phyloP scores from a whole-genome alignment of 2,797 vertebrate genomes.

The Erpetoichthys calabaricus region DNA sequence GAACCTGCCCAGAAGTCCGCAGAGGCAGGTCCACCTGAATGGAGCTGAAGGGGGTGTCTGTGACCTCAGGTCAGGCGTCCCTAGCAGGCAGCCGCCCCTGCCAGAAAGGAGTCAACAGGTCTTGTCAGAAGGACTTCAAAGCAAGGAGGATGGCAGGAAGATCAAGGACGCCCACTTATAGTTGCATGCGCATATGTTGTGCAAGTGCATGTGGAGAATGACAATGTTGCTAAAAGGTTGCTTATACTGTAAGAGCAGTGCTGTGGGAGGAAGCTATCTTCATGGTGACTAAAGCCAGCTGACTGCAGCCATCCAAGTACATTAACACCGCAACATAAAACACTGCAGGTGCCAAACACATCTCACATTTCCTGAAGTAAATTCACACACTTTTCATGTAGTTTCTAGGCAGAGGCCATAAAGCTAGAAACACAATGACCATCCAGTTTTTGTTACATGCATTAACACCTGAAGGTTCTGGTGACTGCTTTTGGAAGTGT shows the following conservation, averaged over 20 bases:
- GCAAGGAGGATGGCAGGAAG: constrained; percentile 48
- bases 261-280: background rate
- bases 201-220: constrained; percentile 45
- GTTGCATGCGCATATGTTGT: constrained; percentile 36
- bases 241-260: constrained; percentile 5
- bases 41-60: background rate
- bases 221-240: constrained; percentile 49
- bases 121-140: constrained; percentile 51
- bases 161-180: background rate
- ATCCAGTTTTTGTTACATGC: no score
- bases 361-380: no score
- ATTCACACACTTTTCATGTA: no score
- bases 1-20: background rate
- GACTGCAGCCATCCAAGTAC: background rate
- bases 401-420: no score
- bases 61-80: background rate
- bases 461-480: no score
- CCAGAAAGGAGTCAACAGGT: constrained; percentile 6
- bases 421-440: no score
- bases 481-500: no score
- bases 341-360: no score
- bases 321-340: background rate
- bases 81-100: background rate
- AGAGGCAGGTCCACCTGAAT: background rate
- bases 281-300: background rate